These are phyloP conservation scores for Netelia fuscicornis DNA, from an alignment of 2,888 invertebrate species.

Conservation along the genomic window DNA sequence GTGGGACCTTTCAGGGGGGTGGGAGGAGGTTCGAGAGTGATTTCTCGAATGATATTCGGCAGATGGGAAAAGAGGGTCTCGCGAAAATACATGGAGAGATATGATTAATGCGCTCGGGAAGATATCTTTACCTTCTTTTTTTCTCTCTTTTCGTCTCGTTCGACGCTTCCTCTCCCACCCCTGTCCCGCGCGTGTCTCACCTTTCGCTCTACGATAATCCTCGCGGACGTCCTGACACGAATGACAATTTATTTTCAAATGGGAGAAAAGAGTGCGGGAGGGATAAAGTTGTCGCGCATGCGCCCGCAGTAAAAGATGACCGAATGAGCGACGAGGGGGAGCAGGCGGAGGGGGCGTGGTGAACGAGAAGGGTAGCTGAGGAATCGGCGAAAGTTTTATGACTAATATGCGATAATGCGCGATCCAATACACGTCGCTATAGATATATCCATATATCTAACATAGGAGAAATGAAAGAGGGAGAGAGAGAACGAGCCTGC, in stretches of 20 bases:
- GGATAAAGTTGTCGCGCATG: conserved; percentile 1
- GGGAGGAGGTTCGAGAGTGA: conserved; percentile 42
- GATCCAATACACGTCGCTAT: conserved; percentile 75
- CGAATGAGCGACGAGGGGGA: neutral
- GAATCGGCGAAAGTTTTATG: conserved; percentile 77
- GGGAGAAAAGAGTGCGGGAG: conserved; percentile 11
- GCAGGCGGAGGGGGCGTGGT: conserved; percentile 26
- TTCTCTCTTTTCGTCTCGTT: conserved; percentile 4
- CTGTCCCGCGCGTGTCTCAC: conserved; percentile 12
- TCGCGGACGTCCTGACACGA: conserved; percentile 73
- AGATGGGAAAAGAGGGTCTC: conserved; percentile 28
- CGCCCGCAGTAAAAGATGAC: conserved; percentile 39
- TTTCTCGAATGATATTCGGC: conserved; percentile 52
- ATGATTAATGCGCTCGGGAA: conserved; percentile 61
- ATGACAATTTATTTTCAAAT: conserved; percentile 74
- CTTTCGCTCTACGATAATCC: conserved; percentile 71
- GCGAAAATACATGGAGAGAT: conserved; percentile 44
- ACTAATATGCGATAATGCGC: conserved; percentile 81
- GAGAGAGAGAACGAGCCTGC: conserved; percentile 59
- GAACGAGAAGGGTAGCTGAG: conserved; percentile 47
- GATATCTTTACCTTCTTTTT: conserved; percentile 47
- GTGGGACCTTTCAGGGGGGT: conserved; percentile 5
- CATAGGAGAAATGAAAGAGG: conserved; percentile 54
- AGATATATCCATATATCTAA: conserved; percentile 67
- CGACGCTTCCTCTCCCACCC: neutral